Base-by-base conservation (phyloP, 2,797 vertebrate species). In the Acanthurus leucopareius region DNA sequence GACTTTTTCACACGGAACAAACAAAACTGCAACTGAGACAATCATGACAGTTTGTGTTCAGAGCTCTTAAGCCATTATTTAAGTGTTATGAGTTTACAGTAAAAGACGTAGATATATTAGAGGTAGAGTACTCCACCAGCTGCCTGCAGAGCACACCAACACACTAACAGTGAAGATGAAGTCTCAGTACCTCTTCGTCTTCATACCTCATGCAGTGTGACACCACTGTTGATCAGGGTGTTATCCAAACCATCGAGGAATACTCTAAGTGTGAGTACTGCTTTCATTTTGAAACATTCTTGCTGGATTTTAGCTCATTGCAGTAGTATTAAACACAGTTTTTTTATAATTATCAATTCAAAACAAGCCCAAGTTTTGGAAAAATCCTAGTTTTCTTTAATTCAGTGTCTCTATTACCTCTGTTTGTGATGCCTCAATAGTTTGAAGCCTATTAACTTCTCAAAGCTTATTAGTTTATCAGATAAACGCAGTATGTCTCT, bases 151-250 rank as follows among this genome's bases (percentile, higher is more conserved):
- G 16, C 28, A 7, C 25, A 25, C 28, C 28, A 32, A 32, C 28
- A 32, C 28, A 32, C 28, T 32, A 42, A 13, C 13, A 47, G 10
- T 45, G 28, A 47, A 15, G 14, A 69, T 7, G 28, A 3, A 48
- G 40, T 53, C 38, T n/a, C 9, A 15, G 35, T 45, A 57, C 42
- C 38, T 65, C 40, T 62, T 61, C 20, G 44, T 57, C 57, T 17
- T 54, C 35, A 17, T 73, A 52, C 66, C 16, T 72, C 57, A 58
- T 4, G 11, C 40, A 67, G 25, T 2, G 1, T 3, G 42, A 57
- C 64, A 60, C 66, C 28, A n/a, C 72, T 84, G 74, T 82, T 44
- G 79, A 80, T 72, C 70, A 73, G 69, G 59, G 65, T 79, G 61
- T 69, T 64, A 40, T 44, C 11, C 25, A 65, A 65, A 60, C 42